Conservation (phyloP, 2,797 vertebrate species). For the Leptatherina wallacei region DNA sequence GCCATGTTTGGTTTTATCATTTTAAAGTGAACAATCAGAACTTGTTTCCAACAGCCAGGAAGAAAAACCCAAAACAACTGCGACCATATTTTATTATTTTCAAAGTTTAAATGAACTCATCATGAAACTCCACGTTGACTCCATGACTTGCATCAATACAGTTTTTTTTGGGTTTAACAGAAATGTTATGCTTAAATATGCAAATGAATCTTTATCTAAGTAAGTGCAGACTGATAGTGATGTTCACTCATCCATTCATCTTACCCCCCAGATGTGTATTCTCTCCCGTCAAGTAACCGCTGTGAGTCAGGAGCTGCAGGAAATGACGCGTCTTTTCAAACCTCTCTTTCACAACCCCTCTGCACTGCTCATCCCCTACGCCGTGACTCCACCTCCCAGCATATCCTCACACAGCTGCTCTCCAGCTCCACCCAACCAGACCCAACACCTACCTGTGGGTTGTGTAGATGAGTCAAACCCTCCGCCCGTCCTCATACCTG, state of each 20-base stretch:
- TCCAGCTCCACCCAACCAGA: conserved; percentile 43
- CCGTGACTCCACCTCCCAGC: conserved; percentile 71
- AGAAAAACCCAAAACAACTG: too few relatives aligned
- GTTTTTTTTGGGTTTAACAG: too few relatives aligned
- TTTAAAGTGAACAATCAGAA: background rate
- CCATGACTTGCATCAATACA: too few relatives aligned
- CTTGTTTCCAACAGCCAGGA: background rate
- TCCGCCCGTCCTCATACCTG: background rate
- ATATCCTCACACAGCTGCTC: conserved; percentile 62
- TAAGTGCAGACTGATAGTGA: background rate
- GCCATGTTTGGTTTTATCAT: background rate
- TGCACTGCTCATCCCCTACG: conserved; percentile 48
- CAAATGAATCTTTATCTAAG: background rate
- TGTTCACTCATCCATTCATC: background rate
- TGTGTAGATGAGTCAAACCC: background rate
- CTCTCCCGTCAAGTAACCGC: conserved; percentile 83
- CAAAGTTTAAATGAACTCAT: too few relatives aligned
- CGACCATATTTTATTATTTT: too few relatives aligned
- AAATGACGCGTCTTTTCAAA: conserved; percentile 83
- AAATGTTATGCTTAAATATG: background rate
- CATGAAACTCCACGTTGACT: too few relatives aligned
- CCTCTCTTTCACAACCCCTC: conserved; percentile 77
- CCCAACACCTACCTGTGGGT: conserved; percentile 25
- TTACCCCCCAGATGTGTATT: conserved; percentile 76
- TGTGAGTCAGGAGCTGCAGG: conserved; percentile 85